phyloP scores from a whole-genome alignment of 2,888 invertebrate genomes.

The Microplitis manilae region DNA sequence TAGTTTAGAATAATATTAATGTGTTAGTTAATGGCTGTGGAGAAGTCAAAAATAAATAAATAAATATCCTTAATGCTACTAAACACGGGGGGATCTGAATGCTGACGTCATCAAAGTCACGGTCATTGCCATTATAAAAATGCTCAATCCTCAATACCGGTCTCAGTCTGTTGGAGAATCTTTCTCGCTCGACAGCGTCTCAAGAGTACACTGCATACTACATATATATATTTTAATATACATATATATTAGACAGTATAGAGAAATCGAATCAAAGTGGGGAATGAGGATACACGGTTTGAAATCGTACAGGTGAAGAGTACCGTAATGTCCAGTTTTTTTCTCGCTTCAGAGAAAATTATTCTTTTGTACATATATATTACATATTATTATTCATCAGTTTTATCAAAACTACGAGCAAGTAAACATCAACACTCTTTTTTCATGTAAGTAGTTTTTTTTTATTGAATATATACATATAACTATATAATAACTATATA shows the following conservation, averaged over 20 bases:
- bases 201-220: background rate
- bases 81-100: no score
- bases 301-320: conserved; percentile 5
- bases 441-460: background rate
- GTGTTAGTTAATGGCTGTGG: no score
- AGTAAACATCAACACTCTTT: background rate
- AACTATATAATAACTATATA: no score
- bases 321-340: conserved; percentile 38
- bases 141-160: background rate
- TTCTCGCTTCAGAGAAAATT: background rate
- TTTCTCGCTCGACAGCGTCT: conserved; percentile 14
- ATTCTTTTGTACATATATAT: background rate
- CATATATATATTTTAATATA: background rate
- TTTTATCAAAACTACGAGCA: background rate
- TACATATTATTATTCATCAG: background rate
- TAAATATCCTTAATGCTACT: no score
- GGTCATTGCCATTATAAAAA: background rate
- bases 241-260: background rate
- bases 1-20: no score
- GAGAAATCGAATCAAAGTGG: conserved; percentile 10
- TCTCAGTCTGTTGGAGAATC: conserved; percentile 5
- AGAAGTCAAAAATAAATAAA: no score
- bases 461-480: no score
- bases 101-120: background rate
- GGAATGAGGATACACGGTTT: conserved; percentile 9